These are phyloP conservation scores for Cataglyphis albicans DNA, from an alignment of 2,888 invertebrate species.

Conservation along the genomic window DNA sequence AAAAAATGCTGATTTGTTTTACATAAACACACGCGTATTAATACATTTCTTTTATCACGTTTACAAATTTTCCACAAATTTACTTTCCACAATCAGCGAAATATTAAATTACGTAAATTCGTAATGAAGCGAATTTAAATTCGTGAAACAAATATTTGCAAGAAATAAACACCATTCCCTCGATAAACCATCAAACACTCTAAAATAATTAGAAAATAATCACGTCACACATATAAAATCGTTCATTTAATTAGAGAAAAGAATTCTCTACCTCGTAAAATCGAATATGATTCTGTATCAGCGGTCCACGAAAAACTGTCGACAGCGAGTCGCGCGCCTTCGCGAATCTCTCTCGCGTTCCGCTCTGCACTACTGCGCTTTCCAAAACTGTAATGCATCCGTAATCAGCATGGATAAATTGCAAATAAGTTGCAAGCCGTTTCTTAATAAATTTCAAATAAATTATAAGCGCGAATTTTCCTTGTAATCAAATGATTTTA, in stretches of 20 bases:
- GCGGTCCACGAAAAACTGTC: not conserved
- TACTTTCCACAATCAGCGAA: not conserved
- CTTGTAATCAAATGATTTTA: not conserved
- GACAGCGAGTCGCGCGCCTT: not conserved
- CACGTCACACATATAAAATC: not conserved
- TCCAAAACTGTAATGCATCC: not conserved
- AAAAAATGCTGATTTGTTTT: not conserved
- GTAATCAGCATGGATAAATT: not conserved
- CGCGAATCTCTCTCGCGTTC: not conserved
- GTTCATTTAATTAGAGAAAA: not conserved
- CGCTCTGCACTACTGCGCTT: not conserved
- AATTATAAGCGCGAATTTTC: not conserved
- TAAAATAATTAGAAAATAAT: conserved; percentile 9
- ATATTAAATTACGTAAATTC: conserved; percentile 10
- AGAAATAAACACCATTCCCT: not conserved
- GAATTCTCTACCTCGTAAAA: conserved; percentile 14
- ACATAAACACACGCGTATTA: not conserved
- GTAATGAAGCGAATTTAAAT: not conserved
- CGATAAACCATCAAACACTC: not conserved
- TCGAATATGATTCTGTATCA: not conserved
- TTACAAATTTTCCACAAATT: not conserved
- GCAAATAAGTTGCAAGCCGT: not conserved
- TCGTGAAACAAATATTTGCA: not conserved
- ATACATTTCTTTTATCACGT: not conserved
- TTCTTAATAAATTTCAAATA: not conserved